These are phyloP conservation scores for Scelioninae gen. 2 DNA, from an alignment of 2,888 invertebrate genomes.

Conservation along the genomic window DNA sequence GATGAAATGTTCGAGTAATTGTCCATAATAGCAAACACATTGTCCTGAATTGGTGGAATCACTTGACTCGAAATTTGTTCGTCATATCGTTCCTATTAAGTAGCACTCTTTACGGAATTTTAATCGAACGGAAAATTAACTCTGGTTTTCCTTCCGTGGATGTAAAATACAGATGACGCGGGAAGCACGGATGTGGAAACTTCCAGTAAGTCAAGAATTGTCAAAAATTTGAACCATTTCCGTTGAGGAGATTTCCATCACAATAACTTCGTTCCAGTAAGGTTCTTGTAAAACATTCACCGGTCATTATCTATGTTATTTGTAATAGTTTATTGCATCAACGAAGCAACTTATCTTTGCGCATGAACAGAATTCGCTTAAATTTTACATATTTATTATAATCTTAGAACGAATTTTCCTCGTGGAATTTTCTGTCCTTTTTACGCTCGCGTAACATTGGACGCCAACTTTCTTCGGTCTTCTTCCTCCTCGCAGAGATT, in stretches of 20 bases:
- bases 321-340: not conserved
- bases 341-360: not conserved
- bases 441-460: not conserved
- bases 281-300: too few relatives aligned
- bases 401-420: conserved; percentile 7
- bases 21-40: conserved; percentile 27
- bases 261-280: too few relatives aligned
- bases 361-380: not conserved
- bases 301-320: too few relatives aligned
- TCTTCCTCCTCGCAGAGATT: conserved; percentile 50
- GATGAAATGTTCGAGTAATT: too few relatives aligned
- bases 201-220: too few relatives aligned
- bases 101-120: too few relatives aligned
- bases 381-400: conserved; percentile 8
- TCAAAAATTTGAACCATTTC: too few relatives aligned
- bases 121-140: too few relatives aligned
- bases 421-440: conserved; percentile 10
- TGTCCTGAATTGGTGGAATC: conserved; percentile 1
- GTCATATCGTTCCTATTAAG: not conserved
- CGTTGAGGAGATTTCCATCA: too few relatives aligned
- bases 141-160: too few relatives aligned
- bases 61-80: conserved; percentile 1
- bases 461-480: conserved; percentile 41
- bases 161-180: too few relatives aligned
- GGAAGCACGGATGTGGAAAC: too few relatives aligned